Evolutionary conservation across 2,797 vertebrate species (phyloP).

Genomic region (Melanotaenia parkinsoni): DNA sequence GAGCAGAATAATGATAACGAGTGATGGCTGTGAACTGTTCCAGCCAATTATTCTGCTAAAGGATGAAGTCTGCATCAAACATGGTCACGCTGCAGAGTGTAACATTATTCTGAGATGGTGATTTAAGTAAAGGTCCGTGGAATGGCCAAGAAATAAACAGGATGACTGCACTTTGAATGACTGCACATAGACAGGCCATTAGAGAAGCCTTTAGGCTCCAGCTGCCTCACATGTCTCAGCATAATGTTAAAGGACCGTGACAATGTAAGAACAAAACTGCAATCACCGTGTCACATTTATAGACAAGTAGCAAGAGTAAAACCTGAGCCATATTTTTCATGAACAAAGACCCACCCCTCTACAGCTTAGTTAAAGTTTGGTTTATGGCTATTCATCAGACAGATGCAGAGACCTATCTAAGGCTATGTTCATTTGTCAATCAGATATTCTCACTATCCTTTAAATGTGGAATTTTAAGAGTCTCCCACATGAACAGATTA

Average conservation of each 20-base stretch:
- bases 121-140: conserved; percentile 7
- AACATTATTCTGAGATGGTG: conserved; percentile 10
- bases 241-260: background rate
- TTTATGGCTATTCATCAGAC: background rate
- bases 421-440: no score
- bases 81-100: background rate
- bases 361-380: background rate
- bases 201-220: conserved; percentile 31
- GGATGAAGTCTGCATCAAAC: conserved; percentile 20
- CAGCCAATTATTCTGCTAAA: conserved; percentile 26
- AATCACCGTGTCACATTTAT: background rate
- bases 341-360: background rate
- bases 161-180: conserved; percentile 12
- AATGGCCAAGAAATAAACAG: conserved; percentile 10
- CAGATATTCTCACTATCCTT: no score
- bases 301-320: background rate
- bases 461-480: background rate
- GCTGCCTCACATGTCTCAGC: background rate
- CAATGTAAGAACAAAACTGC: background rate
- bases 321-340: background rate
- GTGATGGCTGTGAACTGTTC: conserved; percentile 10
- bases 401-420: background rate
- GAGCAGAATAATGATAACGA: conserved; percentile 27
- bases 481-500: background rate
- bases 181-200: conserved; percentile 21